phyloP scores from a whole-genome alignment of 2,797 vertebrate species.

The Sebastes miniatus region DNA sequence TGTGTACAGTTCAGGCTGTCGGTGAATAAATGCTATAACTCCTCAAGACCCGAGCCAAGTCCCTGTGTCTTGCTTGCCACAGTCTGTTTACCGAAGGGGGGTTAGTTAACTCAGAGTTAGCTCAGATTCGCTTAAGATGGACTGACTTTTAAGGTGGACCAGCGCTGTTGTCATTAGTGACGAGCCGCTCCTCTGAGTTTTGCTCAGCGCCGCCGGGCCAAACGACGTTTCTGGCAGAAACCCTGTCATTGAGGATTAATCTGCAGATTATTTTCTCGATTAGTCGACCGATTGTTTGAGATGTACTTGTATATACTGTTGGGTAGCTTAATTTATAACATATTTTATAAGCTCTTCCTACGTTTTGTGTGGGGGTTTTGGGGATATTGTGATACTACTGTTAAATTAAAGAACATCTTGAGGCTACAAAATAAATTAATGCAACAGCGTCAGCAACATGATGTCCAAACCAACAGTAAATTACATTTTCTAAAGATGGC shows the following conservation, averaged over 20 bases:
- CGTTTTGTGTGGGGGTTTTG: not conserved
- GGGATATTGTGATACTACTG: not conserved
- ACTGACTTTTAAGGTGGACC: too few relatives aligned
- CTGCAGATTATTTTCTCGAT: not conserved
- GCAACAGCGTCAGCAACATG: not conserved
- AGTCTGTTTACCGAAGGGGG: too few relatives aligned
- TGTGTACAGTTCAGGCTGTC: too few relatives aligned
- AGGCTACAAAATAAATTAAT: not conserved
- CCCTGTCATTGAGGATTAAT: not conserved
- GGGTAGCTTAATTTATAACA: not conserved
- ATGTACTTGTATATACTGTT: not conserved
- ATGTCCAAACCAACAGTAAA: not conserved
- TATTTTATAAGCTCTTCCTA: not conserved
- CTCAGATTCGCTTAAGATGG: too few relatives aligned
- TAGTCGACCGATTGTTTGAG: not conserved
- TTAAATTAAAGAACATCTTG: not conserved
- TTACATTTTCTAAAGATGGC: not conserved
- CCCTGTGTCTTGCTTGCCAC: too few relatives aligned
- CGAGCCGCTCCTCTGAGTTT: too few relatives aligned
- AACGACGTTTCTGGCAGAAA: too few relatives aligned
- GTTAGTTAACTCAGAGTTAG: too few relatives aligned
- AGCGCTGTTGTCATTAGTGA: too few relatives aligned
- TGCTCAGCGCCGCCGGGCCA: too few relatives aligned
- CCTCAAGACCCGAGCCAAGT: too few relatives aligned
- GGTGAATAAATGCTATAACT: too few relatives aligned